Evolutionary conservation across 1,140 invertebrate species (phyloP).

Genomic region (Samia ricini): DNA sequence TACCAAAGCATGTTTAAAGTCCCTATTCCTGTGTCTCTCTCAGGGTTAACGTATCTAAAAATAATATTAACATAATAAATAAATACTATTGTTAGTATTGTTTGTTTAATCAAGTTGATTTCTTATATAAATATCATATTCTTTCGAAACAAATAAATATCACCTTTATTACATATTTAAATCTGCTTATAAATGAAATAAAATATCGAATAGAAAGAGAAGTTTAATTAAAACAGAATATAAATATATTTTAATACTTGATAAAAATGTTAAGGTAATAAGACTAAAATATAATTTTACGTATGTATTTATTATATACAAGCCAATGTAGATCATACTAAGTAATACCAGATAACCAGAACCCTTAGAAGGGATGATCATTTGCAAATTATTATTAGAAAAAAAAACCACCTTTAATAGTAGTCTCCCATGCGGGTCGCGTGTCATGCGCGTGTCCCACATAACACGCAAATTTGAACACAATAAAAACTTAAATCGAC

Average conservation of each 20-base stretch:
- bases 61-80: too few relatives aligned
- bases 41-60: background rate
- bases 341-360: background rate
- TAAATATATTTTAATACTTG: too few relatives aligned
- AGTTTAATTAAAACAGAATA: too few relatives aligned
- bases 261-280: too few relatives aligned
- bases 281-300: too few relatives aligned
- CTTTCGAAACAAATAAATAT: too few relatives aligned
- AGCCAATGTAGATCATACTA: background rate
- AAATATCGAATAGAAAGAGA: too few relatives aligned
- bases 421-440: conserved; percentile 57
- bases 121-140: too few relatives aligned
- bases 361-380: background rate
- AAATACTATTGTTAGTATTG: too few relatives aligned
- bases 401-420: conserved; percentile 32
- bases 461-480: conserved; percentile 64
- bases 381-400: conserved; percentile 44
- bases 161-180: too few relatives aligned
- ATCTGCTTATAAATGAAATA: too few relatives aligned
- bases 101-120: too few relatives aligned
- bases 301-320: background rate
- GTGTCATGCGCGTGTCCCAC: conserved; percentile 66
- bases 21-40: background rate
- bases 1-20: background rate
- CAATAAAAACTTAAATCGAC: conserved; percentile 52